Percentiles rank a stretch among this genome's conserved stretches.
Evolutionary conservation across 2,113 vertebrate species (phyloP).

Genomic region (Poecilia latipinna): DNA sequence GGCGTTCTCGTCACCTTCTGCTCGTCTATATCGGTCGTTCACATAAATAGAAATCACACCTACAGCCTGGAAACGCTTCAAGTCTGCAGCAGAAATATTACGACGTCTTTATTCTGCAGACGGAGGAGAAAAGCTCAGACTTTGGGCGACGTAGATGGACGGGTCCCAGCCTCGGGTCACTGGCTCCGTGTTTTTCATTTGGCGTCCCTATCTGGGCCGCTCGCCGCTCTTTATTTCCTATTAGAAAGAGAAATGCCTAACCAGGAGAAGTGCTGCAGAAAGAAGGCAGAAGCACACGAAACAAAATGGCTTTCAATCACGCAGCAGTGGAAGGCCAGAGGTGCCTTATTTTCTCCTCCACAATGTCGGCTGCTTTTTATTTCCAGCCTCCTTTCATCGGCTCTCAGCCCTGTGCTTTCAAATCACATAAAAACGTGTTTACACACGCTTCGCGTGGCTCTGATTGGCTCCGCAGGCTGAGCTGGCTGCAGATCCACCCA

Average conservation of each 20-base stretch:
- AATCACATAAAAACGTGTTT: conserved; percentile 59
- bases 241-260: conserved; percentile 62
- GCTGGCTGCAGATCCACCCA: conserved; percentile 48
- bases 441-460: conserved; percentile 32
- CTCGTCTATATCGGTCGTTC: neutral
- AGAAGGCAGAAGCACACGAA: conserved; percentile 39
- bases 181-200: conserved; percentile 71
- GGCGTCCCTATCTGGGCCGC: conserved; percentile 44
- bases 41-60: neutral
- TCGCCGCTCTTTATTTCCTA: conserved; percentile 68
- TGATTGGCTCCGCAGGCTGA: conserved; percentile 37
- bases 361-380: conserved; percentile 34
- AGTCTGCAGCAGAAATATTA: neutral
- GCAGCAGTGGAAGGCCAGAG: conserved; percentile 62
- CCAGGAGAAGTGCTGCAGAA: conserved; percentile 33
- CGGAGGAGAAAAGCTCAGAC: conserved; percentile 21
- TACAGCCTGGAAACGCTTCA: neutral
- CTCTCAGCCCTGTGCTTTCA: conserved; percentile 30
- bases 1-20: neutral
- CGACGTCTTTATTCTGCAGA: conserved; percentile 16
- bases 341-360: conserved; percentile 43
- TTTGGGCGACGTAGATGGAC: conserved; percentile 42
- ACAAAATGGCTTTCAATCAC: conserved; percentile 63
- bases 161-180: conserved; percentile 53
- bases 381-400: conserved; percentile 58